Conservation (phyloP, 1,140 invertebrate genomes). For the Steinernema khuongi region DNA sequence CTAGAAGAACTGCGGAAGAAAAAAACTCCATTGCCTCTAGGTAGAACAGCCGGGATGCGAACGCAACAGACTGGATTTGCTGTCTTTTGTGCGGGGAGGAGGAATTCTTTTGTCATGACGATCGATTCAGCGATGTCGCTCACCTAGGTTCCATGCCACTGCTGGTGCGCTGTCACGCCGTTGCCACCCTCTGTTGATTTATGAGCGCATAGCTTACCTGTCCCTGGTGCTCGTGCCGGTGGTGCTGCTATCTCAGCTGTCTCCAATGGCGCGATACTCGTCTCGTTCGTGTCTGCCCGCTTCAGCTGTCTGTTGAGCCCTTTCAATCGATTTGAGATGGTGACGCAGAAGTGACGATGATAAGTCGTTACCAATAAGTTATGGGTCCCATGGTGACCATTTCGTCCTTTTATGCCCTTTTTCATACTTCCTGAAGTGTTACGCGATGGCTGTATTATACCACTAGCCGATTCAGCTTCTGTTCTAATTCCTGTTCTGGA, state of each 20-base stretch:
- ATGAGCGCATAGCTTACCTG: neutral
- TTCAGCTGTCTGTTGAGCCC: neutral
- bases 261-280: neutral
- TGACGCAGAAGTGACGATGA: neutral
- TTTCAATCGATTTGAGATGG: neutral
- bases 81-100: too few relatives aligned
- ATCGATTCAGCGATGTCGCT: neutral
- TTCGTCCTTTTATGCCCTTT: neutral
- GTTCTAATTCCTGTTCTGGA: too few relatives aligned
- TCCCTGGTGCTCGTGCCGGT: neutral
- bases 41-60: neutral
- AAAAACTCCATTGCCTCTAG: neutral
- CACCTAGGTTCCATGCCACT: neutral
- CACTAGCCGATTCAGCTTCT: too few relatives aligned
- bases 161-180: neutral
- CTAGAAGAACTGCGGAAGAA: neutral
- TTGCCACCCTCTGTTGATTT: constrained; percentile 6
- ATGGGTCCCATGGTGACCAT: neutral
- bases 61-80: neutral
- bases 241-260: constrained; percentile 3
- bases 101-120: neutral
- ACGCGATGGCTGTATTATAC: too few relatives aligned
- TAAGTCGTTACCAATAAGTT: neutral
- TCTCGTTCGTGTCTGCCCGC: neutral
- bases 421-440: too few relatives aligned